Percentiles rank a stretch among this genome's conserved stretches.
Evolutionary conservation across 2,797 vertebrate species (phyloP).

Genomic region (Danio jaintianensis): DNA sequence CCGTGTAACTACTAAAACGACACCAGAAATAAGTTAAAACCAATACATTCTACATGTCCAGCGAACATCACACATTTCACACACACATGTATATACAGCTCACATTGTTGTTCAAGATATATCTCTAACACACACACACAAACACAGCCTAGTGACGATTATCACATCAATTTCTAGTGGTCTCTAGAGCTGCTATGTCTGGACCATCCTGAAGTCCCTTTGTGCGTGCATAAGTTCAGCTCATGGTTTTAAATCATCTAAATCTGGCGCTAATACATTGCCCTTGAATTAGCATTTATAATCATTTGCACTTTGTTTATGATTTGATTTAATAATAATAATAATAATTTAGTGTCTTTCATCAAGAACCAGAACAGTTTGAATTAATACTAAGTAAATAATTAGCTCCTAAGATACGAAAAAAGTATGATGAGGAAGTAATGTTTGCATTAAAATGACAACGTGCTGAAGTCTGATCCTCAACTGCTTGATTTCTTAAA

Average conservation of each 20-base stretch:
- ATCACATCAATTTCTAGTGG: constrained; percentile 10
- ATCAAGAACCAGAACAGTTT: not conserved
- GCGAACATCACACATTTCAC: constrained; percentile 16
- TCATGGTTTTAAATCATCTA: constrained; percentile 2
- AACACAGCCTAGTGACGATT: constrained; percentile 13
- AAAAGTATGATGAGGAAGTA: not conserved
- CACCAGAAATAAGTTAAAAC: constrained; percentile 47
- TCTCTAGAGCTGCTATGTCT: constrained; percentile 37
- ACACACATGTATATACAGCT: constrained; percentile 18
- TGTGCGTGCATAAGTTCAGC: constrained; percentile 50
- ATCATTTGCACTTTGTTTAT: constrained; percentile 1
- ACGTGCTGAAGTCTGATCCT: not conserved
- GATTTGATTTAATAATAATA: not conserved
- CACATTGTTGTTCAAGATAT: constrained; percentile 2
- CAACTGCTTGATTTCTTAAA: not conserved
- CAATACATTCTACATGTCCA: constrained; percentile 11
- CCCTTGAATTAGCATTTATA: not conserved
- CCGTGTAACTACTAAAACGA: constrained; percentile 27
- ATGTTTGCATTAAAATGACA: constrained; percentile 12
- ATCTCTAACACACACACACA: constrained; percentile 1
- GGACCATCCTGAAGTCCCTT: constrained; percentile 1
- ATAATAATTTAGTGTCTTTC: not conserved
- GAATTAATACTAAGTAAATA: not conserved
- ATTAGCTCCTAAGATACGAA: not conserved
- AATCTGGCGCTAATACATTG: not conserved